Evolutionary conservation across 1,140 invertebrate species (phyloP).

Genomic region (Heliothis virescens): DNA sequence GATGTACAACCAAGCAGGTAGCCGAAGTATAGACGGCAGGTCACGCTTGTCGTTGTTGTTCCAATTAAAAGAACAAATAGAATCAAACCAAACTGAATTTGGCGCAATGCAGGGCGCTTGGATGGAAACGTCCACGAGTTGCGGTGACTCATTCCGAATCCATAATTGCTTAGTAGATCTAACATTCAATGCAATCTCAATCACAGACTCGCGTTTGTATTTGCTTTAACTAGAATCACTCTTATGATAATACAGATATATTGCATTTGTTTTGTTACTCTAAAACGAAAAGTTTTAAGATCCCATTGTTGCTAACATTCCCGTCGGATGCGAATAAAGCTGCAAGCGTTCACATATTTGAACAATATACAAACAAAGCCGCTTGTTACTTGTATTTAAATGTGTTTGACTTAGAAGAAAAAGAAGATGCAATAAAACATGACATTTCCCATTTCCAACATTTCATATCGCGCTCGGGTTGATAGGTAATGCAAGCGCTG

Average conservation of each 20-base stretch:
- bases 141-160: constrained; percentile 73
- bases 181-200: constrained; percentile 61
- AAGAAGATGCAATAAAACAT: constrained; percentile 29
- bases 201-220: constrained; percentile 2
- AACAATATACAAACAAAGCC: constrained; percentile 15
- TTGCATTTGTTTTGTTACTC: too few relatives aligned
- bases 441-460: constrained; percentile 31
- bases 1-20: background rate
- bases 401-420: background rate
- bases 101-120: constrained; percentile 82
- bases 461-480: constrained; percentile 29
- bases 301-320: background rate
- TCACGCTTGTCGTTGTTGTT: constrained; percentile 58
- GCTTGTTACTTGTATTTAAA: constrained; percentile 7
- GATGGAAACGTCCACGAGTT: constrained; percentile 70
- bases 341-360: constrained; percentile 24
- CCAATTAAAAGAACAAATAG: constrained; percentile 75
- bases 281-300: background rate
- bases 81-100: constrained; percentile 74
- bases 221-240: background rate
- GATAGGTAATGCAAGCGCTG: constrained; percentile 36
- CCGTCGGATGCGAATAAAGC: background rate
- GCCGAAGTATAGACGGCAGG: constrained; percentile 38
- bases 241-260: background rate
- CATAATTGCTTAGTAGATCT: constrained; percentile 71